Evolutionary conservation across 2,797 vertebrate genomes (phyloP), one percentile per base, ranked within the genome.

Genomic region (Peromyscus aztecus): DNA sequence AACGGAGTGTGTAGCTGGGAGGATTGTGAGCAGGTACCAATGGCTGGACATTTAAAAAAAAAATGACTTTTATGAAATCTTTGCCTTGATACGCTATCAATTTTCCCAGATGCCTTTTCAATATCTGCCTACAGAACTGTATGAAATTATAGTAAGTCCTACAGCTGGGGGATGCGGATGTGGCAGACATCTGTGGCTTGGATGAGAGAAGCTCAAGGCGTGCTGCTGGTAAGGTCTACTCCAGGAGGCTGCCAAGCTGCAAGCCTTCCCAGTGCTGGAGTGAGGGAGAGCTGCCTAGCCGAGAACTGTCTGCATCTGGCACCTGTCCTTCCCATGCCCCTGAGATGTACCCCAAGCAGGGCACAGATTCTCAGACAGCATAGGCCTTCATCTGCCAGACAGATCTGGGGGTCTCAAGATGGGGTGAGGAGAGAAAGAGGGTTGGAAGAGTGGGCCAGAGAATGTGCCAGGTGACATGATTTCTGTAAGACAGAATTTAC

Each of bases 61-160:
- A 49, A 49, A 49, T 89, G 97, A 97, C 97, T 98, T 98, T 96
- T 97, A 94, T 97, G 96, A 98, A 98, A 97, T 98, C 97, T 97
- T 97, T 97, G 97, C 97, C 95, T 97, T 97, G 97, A 97, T 97
- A 97, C 76, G 90, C 96, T 97, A 92, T 98, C 98, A 94, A 97
- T 97, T 97, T 97, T 97, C 96, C 97, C 98, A 98, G 98, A 98
- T 97, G 98, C 97, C 97, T 96, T 97, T 98, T 97, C 97, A 96
- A 97, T 98, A 97, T 97, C 98, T 98, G 97, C 96, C 97, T 96
- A 92, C 94, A 98, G 96, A 96, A 97, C 95, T 96, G 92, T 96
- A 95, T 97, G 96, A 97, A 97, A 97, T 98, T 97, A 95, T 88
- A 97, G 97, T 96, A 94, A 97, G 96, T 96, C 76, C 93, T 94